Evolutionary conservation across 2,797 vertebrate genomes (phyloP).

Genomic region (Catostomus latipinnis): DNA sequence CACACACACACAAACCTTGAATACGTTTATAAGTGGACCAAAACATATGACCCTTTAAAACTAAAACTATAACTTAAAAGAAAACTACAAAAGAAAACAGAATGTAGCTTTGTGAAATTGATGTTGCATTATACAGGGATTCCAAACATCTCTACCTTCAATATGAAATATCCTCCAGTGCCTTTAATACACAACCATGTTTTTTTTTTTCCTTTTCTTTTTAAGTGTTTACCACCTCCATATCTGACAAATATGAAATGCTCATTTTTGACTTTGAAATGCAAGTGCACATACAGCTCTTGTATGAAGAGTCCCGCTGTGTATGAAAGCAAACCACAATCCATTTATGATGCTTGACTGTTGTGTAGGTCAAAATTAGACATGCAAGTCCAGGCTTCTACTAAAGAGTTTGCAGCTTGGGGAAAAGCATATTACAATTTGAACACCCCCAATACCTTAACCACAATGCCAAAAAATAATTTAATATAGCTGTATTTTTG

Average conservation of each 20-base stretch:
- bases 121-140: neutral
- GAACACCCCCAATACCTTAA: neutral
- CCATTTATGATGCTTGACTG: neutral
- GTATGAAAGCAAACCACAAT: neutral
- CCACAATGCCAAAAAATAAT: no score
- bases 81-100: neutral
- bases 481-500: no score
- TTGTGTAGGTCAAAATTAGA: constrained; percentile 14
- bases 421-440: neutral
- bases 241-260: constrained; percentile 12
- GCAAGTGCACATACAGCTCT: neutral
- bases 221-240: neutral
- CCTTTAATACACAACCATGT: neutral
- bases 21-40: no score
- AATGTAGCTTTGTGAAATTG: neutral
- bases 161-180: neutral
- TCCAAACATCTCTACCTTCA: neutral
- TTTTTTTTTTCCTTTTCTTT: neutral
- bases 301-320: neutral
- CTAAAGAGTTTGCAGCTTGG: neutral
- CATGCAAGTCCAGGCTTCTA: neutral
- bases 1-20: no score
- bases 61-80: neutral
- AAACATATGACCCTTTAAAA: no score
- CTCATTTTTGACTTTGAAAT: neutral